Conservation (phyloP, 2,888 invertebrate species). For the Aethes cnicana region DNA sequence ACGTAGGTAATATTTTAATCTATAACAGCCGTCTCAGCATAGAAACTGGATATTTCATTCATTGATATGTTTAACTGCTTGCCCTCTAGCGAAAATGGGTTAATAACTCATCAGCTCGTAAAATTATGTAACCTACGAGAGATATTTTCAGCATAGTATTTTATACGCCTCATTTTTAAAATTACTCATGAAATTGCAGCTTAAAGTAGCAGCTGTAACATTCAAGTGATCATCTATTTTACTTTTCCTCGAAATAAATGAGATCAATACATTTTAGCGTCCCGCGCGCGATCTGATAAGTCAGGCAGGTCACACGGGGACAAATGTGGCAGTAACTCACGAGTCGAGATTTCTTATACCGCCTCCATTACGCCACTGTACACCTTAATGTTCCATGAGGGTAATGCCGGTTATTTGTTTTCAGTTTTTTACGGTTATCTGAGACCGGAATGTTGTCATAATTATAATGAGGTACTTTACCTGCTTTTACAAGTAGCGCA, state of each 20-base stretch:
- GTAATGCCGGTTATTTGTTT: slow-evolving; percentile 26
- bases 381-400: slow-evolving; percentile 48
- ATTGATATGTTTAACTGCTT: too few species aligned
- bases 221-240: too few species aligned
- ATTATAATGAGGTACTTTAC: background rate
- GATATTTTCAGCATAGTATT: background rate
- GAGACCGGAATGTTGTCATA: background rate
- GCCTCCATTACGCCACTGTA: slow-evolving; percentile 34
- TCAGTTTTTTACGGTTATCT: slow-evolving; percentile 18
- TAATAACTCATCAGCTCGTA: too few species aligned
- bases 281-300: slow-evolving; percentile 61
- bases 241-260: background rate
- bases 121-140: too few species aligned
- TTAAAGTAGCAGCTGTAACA: too few species aligned
- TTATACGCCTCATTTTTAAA: too few species aligned
- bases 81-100: too few species aligned
- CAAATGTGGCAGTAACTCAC: slow-evolving; percentile 75
- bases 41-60: too few species aligned
- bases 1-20: too few species aligned
- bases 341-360: slow-evolving; percentile 67
- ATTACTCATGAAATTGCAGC: too few species aligned
- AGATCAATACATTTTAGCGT: slow-evolving; percentile 27
- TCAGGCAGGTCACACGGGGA: slow-evolving; percentile 66
- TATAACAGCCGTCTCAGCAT: too few species aligned
- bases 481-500: too few species aligned